phyloP scores from a whole-genome alignment of 2,888 invertebrate genomes.

The Sicus ferrugineus region DNA sequence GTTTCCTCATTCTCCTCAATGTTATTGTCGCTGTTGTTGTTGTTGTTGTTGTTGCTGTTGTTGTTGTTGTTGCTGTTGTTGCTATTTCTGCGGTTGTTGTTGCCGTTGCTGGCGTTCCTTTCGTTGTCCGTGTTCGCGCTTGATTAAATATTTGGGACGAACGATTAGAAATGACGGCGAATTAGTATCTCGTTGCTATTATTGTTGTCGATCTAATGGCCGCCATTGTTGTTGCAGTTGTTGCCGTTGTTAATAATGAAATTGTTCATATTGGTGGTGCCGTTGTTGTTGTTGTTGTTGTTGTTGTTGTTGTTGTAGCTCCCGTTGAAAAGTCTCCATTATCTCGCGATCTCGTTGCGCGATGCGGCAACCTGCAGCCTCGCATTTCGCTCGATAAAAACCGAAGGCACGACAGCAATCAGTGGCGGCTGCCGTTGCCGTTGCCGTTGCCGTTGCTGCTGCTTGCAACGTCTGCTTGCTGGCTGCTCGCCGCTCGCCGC shows the following conservation, averaged over 20 bases:
- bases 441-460: not conserved
- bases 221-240: constrained; percentile 37
- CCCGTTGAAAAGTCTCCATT: not conserved
- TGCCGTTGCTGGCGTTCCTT: not conserved
- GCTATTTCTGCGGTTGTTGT: constrained; percentile 1
- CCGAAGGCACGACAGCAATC: constrained; percentile 8
- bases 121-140: constrained; percentile 50
- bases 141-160: constrained; percentile 50
- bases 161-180: constrained; percentile 18
- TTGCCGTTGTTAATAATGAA: constrained; percentile 48
- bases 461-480: not conserved
- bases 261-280: constrained; percentile 36
- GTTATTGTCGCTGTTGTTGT: too few species aligned
- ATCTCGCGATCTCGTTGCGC: not conserved
- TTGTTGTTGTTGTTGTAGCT: constrained; percentile 21
- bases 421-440: constrained; percentile 16
- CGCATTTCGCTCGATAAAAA: not conserved
- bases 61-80: not conserved
- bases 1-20: too few species aligned
- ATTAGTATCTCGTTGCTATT: constrained; percentile 6
- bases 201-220: not conserved
- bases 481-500: not conserved
- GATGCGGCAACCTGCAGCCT: constrained; percentile 31
- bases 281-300: constrained; percentile 8
- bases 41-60: not conserved